Conservation (phyloP, 2,113 vertebrate species). For the Promerops cafer region DNA sequence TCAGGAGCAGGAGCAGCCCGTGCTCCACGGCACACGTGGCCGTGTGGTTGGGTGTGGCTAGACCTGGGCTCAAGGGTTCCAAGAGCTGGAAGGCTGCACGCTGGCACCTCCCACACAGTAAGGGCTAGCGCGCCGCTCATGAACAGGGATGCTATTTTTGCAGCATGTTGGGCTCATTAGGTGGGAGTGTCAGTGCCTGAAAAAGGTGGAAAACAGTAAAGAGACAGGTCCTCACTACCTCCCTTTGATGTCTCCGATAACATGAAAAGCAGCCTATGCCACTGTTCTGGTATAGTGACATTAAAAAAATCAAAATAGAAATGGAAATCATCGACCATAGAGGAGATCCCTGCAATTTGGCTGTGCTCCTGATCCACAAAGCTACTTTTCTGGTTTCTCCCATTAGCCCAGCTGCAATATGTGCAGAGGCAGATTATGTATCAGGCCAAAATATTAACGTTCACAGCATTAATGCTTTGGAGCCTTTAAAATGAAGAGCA, state of each 20-base stretch:
- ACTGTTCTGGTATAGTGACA: neutral
- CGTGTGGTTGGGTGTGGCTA: neutral
- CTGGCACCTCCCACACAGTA: rapidly evolving
- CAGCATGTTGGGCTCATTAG: neutral
- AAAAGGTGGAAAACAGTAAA: neutral
- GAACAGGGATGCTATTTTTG: neutral
- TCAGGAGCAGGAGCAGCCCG: neutral
- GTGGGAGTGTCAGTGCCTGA: neutral
- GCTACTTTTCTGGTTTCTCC: neutral
- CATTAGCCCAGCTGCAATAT: neutral
- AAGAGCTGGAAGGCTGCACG: neutral
- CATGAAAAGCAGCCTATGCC: neutral
- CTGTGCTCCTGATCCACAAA: neutral
- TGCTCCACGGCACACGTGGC: neutral
- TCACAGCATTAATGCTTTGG: neutral
- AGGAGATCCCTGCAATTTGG: constrained; percentile 10
- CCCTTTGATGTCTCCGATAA: neutral
- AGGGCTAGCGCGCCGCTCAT: rapidly evolving
- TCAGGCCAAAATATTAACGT: neutral
- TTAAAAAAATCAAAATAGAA: neutral
- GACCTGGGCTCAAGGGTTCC: neutral
- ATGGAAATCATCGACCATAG: neutral
- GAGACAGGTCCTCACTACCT: neutral
- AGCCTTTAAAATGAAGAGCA: neutral
- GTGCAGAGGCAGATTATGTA: constrained; percentile 4